Percentiles rank a stretch among this genome's conserved stretches.
Conservation (phyloP, 2,888 invertebrate species). For the Stenotaenia linearis region DNA sequence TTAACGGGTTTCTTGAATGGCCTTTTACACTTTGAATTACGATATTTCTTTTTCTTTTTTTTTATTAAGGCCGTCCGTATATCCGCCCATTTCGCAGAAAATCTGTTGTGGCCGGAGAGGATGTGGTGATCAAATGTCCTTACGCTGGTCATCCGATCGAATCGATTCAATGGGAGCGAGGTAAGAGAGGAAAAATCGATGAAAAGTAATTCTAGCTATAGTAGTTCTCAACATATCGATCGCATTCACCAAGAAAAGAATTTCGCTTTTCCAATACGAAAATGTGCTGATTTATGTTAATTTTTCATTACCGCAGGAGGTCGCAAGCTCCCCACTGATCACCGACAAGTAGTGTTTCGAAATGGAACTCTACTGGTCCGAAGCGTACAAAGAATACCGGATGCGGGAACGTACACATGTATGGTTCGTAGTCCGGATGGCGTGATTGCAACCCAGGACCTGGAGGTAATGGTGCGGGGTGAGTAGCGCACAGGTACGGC, state of each 20-base stretch:
- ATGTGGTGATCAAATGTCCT: slow-evolving; percentile 45
- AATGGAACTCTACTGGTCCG: slow-evolving; percentile 30
- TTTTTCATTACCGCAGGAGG: too few species aligned
- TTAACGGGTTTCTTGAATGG: slow-evolving; percentile 9
- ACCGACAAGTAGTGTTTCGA: slow-evolving; percentile 31
- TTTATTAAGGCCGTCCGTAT: slow-evolving; percentile 62
- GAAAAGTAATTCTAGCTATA: background rate
- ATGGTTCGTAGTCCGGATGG: slow-evolving; percentile 27
- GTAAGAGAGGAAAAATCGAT: slow-evolving; percentile 39
- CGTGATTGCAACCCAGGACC: slow-evolving; percentile 27
- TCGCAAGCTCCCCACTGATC: slow-evolving; percentile 28
- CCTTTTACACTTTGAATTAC: background rate
- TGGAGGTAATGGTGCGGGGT: slow-evolving; percentile 33
- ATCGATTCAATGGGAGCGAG: slow-evolving; percentile 47
- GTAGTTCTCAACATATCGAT: background rate
- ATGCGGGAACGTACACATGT: slow-evolving; percentile 28
- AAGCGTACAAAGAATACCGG: slow-evolving; percentile 8
- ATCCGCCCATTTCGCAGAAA: slow-evolving; percentile 88
- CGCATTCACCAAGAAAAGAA: too few species aligned
- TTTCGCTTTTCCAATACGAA: too few species aligned
- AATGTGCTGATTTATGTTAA: background rate
- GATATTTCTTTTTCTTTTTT: background rate
- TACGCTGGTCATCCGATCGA: slow-evolving; percentile 49
- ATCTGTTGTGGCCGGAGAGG: slow-evolving; percentile 55
- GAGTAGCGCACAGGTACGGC: slow-evolving; percentile 30